Conservation (phyloP, 2,888 invertebrate species). For the Drosophila gaucha region DNA sequence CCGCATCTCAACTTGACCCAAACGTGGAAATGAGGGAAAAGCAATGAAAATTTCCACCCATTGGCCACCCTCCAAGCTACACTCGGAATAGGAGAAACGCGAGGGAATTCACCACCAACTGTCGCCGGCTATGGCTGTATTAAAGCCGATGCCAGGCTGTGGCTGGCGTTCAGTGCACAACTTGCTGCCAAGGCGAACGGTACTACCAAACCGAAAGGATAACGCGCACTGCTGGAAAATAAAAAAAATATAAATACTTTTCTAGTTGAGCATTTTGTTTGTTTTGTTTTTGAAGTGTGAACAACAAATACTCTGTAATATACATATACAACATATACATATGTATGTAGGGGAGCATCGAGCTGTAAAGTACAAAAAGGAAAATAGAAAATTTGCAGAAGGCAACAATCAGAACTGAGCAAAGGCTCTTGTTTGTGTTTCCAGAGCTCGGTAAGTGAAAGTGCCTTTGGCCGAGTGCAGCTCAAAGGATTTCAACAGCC, state of each 20-base stretch:
- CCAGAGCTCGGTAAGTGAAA: constrained; percentile 36
- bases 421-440: constrained; percentile 10
- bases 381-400: constrained; percentile 17
- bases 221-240: constrained; percentile 13
- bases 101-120: constrained; percentile 60
- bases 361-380: constrained; percentile 54
- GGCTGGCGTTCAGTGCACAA: constrained; percentile 62
- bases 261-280: constrained; percentile 11
- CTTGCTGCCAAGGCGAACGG: constrained; percentile 48
- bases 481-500: constrained; percentile 13
- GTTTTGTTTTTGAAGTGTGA: constrained; percentile 23
- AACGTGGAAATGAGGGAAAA: constrained; percentile 26
- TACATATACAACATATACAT: neutral
- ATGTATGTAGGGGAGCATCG: constrained; percentile 47
- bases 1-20: constrained; percentile 64
- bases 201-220: constrained; percentile 41
- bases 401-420: neutral
- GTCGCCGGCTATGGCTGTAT: constrained; percentile 39
- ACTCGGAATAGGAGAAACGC: constrained; percentile 20
- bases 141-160: constrained; percentile 54
- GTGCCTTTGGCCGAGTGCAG: constrained; percentile 26
- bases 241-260: constrained; percentile 9
- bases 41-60: constrained; percentile 4
- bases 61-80: constrained; percentile 16
- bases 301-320: constrained; percentile 12